Evolutionary conservation across 2,888 invertebrate species (phyloP).

Genomic region (Anagyrus pseudococci): DNA sequence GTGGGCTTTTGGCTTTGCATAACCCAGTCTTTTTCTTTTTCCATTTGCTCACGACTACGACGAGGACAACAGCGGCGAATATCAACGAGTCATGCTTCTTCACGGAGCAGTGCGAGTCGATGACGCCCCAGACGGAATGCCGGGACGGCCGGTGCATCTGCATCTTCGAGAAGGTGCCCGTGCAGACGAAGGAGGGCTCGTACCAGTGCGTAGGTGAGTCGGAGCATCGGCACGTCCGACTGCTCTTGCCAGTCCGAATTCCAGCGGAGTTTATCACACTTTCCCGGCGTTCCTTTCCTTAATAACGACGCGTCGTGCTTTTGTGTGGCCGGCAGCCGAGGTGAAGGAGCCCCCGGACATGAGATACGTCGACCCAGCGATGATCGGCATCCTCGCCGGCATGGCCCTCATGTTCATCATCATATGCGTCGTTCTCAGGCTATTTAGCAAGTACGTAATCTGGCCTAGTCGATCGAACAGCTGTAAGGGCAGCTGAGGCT

Average conservation of each 20-base stretch:
- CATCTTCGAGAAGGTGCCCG: conserved; percentile 79
- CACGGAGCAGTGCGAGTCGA: conserved; percentile 82
- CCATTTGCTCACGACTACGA: no score
- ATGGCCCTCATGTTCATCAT: conserved; percentile 94
- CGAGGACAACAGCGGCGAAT: conserved; percentile 69
- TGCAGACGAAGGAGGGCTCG: conserved; percentile 73
- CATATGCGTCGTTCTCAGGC: conserved; percentile 88
- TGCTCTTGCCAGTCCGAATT: no score
- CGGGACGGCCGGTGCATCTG: conserved; percentile 80
- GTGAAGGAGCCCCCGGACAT: conserved; percentile 69
- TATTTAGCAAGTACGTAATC: conserved; percentile 92
- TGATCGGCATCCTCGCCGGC: conserved; percentile 88
- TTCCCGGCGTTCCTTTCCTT: neutral
- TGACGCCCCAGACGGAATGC: conserved; percentile 79
- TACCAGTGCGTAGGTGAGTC: conserved; percentile 80
- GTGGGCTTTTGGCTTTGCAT: neutral
- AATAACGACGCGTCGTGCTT: neutral
- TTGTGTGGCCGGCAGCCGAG: conserved; percentile 60
- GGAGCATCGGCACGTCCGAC: neutral
- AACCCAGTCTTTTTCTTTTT: conserved; percentile 13
- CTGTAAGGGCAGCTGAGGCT: no score
- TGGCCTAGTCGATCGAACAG: no score
- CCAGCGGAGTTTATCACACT: no score
- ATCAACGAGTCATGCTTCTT: conserved; percentile 85
- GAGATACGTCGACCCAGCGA: conserved; percentile 83